Base-by-base conservation (phyloP, 2,113 vertebrate genomes). In the Columba livia region DNA sequence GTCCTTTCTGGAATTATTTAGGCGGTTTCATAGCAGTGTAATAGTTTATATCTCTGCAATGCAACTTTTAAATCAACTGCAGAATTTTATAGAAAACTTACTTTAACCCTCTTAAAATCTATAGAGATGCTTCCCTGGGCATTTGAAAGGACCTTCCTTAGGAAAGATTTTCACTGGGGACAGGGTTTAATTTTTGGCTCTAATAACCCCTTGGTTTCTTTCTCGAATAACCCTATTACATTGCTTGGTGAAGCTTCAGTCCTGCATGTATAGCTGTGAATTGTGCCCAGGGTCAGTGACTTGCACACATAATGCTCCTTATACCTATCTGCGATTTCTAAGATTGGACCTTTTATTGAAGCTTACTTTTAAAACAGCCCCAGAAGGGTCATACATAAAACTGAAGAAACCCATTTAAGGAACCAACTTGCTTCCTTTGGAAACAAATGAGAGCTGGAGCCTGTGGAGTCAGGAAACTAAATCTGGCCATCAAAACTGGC, bases 371-470 rank as follows among this genome's bases (percentile, higher is more conserved):
- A n/a, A 79, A 92, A 16, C n/a, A 47, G 31, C 47, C 82, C 54
- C 78, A 64, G 90, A 97, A 95, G 77, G 69, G 71, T 69, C 5
- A 2, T 40, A 62, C 57, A 58, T 70, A 88, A 93, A 96, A 74
- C 65, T 25, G 70, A 84, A 92, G 56, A 57, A 94, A 95, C 54
- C 67, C 74, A 36, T 65, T 94, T 83, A 93, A 96, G 91, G 72
- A 56, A 66, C 61, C 40, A 64, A 12, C 54, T 69, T 66, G 82
- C 81, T 84, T 91, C 65, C 75, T 94, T 82, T 86, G 67, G 93
- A 96, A 88, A 56, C 31, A 95, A 96, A 74, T 20, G 51, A 74
- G 80, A 97, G 85, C 79, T 77, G 83, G 86, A 94, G 85, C 62
- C 21, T 72, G 88, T 40, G 90, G 87, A 91, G 88, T 28, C 77